Evolutionary conservation across 2,113 vertebrate species (phyloP).

Genomic region (Python bivittatus): DNA sequence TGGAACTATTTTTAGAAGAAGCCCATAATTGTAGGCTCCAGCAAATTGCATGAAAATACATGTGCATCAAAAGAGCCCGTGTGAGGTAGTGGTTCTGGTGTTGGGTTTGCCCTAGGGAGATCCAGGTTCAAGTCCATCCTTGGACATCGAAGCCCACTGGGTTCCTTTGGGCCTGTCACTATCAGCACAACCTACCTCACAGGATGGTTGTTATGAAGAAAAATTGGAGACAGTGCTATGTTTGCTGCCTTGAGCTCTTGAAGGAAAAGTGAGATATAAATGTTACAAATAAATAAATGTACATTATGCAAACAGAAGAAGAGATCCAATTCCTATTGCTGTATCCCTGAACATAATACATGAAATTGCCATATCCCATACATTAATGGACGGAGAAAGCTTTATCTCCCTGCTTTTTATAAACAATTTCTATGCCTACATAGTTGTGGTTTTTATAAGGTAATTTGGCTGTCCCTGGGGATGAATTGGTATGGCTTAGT

Average conservation of each 20-base stretch:
- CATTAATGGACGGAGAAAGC: neutral
- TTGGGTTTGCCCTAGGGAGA: neutral
- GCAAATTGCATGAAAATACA: neutral
- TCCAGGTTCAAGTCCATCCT: neutral
- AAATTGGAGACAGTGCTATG: neutral
- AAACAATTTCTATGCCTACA: neutral
- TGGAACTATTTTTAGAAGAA: neutral
- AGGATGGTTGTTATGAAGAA: neutral
- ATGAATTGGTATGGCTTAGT: neutral
- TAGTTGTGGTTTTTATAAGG: neutral
- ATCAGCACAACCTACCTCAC: neutral
- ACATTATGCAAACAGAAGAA: neutral
- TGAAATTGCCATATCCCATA: neutral
- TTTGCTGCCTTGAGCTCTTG: neutral
- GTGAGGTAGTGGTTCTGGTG: neutral
- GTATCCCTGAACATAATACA: neutral
- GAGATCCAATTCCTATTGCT: neutral
- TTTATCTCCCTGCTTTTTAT: neutral
- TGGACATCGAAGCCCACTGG: neutral
- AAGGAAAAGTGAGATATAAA: neutral
- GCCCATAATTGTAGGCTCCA: neutral
- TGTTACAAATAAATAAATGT: neutral
- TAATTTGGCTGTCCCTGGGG: neutral
- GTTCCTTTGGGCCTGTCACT: neutral
- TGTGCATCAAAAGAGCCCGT: neutral